Evolutionary conservation across 2,888 invertebrate species (phyloP).

Genomic region (Agriopis aurantiaria): DNA sequence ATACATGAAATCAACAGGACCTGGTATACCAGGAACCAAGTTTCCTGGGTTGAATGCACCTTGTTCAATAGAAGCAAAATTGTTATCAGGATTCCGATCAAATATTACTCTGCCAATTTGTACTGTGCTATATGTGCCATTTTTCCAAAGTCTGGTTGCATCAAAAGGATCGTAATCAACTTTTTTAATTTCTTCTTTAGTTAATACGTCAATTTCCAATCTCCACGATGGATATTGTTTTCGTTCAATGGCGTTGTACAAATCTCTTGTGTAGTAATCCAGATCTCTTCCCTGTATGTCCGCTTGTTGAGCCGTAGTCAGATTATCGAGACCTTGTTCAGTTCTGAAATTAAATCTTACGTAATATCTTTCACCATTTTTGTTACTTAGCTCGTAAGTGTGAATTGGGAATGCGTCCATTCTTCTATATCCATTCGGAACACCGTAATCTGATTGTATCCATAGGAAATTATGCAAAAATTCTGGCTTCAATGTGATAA

Average conservation of each 20-base stretch:
- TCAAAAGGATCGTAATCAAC: conserved; percentile 71
- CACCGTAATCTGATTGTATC: conserved; percentile 94
- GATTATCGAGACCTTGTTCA: conserved; percentile 93
- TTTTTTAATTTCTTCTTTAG: conserved; percentile 56
- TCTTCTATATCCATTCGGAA: conserved; percentile 94
- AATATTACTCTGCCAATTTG: conserved; percentile 64
- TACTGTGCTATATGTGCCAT: conserved; percentile 67
- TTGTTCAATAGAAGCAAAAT: conserved; percentile 62
- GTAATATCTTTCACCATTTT: conserved; percentile 89
- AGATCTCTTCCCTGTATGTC: conserved; percentile 90
- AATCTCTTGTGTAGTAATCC: conserved; percentile 93
- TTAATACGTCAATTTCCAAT: conserved; percentile 68
- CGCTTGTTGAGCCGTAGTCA: conserved; percentile 88
- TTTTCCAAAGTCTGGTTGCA: conserved; percentile 65
- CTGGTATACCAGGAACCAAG: conserved; percentile 74
- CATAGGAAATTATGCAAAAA: conserved; percentile 91
- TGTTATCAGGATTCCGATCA: conserved; percentile 63
- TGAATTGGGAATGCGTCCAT: conserved; percentile 97
- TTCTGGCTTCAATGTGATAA: conserved; percentile 92
- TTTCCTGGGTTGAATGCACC: conserved; percentile 66
- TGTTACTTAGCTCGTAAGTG: conserved; percentile 95
- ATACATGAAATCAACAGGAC: conserved; percentile 65
- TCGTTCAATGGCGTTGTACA: conserved; percentile 73
- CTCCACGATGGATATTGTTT: conserved; percentile 63
- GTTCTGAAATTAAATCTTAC: conserved; percentile 97